Evolutionary conservation across 1,140 invertebrate species (phyloP), one percentile per base, ranked within the genome.

Genomic region (Cyphomyrmex costatus): DNA sequence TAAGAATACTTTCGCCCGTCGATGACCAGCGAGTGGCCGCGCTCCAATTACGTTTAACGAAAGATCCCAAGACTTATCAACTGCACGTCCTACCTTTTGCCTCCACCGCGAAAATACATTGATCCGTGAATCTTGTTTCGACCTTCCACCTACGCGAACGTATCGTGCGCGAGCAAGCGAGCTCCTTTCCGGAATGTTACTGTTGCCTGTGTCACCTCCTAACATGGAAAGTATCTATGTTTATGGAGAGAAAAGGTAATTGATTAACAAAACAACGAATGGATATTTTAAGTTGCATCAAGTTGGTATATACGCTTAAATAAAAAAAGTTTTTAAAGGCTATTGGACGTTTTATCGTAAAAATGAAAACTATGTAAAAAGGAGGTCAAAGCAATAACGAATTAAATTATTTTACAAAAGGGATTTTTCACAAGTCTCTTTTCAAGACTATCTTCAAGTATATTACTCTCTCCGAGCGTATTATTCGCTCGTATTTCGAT

Each of bases 21-120:
- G 84, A 82, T 73, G 79, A 71, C 27, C 71, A 27, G 58, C 82
- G 84, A 90, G 86, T 92, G 91, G 88, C 86, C 70, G 30, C 87
- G 87, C 89, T 91, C 90, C 91, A 90, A 92, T 92, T 91, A 90
- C 85, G 80, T 78, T 84, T 76, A 88, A 92, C 88, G 91, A 92
- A 91, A 92, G 91, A 88, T 88, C 71, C 77, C 85, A 36, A 53
- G 86, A 92, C 91, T 92, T 91, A 79, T 84, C 71, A 68, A 65
- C 53, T 66, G 74, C 30, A 14, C 30, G 46, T 61, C 76, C 61
- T 84, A 56, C 83, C 78, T 85, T 76, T 78, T 49, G 85, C 80
- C 24, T 77, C 53, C 30, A 21, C 19, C 60, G 74, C 85, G 85
- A 60, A 89, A 91, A 90, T 21, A 90, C 88, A 71, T 87, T 88